phyloP scores from a whole-genome alignment of 92 coral and sea anemone genomes.

The Zoanthus gigantus region DNA sequence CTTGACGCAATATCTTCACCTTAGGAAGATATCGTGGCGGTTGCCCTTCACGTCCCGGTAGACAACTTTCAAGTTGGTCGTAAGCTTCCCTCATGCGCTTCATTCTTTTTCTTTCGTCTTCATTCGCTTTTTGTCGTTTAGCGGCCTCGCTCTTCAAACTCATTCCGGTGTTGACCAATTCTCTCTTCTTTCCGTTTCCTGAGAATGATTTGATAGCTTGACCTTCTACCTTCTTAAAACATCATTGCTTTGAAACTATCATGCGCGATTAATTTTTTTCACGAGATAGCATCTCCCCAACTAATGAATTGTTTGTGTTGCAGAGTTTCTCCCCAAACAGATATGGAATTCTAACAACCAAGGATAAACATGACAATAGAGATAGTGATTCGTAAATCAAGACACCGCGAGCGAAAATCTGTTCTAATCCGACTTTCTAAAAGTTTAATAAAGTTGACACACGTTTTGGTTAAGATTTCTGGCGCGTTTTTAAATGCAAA shows the following conservation, averaged over 20 bases:
- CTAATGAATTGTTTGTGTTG: constrained; percentile 5
- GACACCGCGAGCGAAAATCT: neutral
- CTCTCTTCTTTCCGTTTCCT: neutral
- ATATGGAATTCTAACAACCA: neutral
- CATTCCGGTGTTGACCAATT: neutral
- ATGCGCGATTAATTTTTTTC: neutral
- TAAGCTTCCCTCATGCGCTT: neutral
- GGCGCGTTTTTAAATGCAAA: neutral
- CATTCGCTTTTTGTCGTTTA: constrained; percentile 19
- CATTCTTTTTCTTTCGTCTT: constrained; percentile 19
- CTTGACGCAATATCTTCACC: neutral
- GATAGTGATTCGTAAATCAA: neutral
- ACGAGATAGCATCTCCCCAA: neutral
- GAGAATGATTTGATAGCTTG: neutral
- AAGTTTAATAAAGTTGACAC: neutral
- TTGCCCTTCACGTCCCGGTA: neutral
- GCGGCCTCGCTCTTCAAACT: neutral
- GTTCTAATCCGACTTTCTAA: neutral
- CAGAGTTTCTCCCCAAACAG: neutral
- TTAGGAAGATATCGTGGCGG: neutral
- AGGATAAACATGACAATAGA: neutral
- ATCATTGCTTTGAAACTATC: neutral
- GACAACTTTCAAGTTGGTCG: neutral
- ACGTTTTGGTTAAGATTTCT: neutral
- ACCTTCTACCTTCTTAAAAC: neutral